Conservation (phyloP, 2,113 vertebrate genomes). For the Garra rufa region DNA sequence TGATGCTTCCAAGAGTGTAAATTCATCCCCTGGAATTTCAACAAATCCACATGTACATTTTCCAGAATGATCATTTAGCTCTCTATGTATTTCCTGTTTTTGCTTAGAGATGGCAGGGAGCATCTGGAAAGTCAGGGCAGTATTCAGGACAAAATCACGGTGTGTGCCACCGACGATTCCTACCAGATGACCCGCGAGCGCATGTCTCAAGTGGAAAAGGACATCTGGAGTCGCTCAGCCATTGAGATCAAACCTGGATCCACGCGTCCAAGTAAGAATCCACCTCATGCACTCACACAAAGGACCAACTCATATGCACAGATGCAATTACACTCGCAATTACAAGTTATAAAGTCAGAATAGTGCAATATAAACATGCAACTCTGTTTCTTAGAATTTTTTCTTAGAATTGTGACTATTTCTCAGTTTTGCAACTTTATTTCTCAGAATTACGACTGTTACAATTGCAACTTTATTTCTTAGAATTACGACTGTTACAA, state of each 20-base stretch:
- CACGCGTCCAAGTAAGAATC: conserved; percentile 72
- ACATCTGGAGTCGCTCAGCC: conserved; percentile 78
- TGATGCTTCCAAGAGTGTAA: not conserved
- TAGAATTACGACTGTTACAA: no score
- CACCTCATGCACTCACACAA: not conserved
- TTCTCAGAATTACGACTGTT: no score
- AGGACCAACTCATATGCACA: not conserved
- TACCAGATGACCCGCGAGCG: conserved; percentile 78
- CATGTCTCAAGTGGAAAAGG: conserved; percentile 80
- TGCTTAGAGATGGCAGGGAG: conserved; percentile 74
- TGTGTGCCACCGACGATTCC: conserved; percentile 83
- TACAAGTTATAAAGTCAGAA: no score
- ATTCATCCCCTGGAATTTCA: not conserved
- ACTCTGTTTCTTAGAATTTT: no score
- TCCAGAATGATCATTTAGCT: not conserved
- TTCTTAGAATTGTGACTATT: no score
- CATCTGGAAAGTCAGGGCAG: conserved; percentile 83
- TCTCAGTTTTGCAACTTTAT: no score
- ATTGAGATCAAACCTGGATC: conserved; percentile 76
- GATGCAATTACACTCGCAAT: not conserved
- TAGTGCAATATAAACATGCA: no score
- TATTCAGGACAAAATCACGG: conserved; percentile 85
- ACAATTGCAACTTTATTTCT: no score
- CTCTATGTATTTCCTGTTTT: conserved; percentile 1
- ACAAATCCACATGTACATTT: not conserved